phyloP scores from a whole-genome alignment of 2,888 invertebrate species.

The Mongoloraphidia duomilia region DNA sequence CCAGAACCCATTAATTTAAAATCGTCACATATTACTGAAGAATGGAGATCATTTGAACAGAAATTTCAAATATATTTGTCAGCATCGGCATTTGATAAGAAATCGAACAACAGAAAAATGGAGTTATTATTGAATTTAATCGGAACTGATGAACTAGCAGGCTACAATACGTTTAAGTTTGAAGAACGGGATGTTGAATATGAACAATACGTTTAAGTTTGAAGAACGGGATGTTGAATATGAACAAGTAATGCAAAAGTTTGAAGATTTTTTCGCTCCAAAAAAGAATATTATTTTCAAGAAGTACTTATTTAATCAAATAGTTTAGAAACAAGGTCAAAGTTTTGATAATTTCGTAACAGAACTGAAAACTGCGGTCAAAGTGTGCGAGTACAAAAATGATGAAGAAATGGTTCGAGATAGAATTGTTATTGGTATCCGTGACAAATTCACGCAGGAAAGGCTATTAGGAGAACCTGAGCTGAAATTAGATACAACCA shows the following conservation, averaged over 20 bases:
- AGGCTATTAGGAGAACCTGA: conserved; percentile 13
- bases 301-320: conserved; percentile 15
- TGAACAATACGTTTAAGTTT: no score
- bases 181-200: no score
- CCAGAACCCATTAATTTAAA: no score
- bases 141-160: conserved; percentile 12
- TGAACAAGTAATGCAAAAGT: conserved; percentile 5
- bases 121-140: conserved; percentile 12
- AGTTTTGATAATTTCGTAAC: conserved; percentile 18
- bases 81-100: no score
- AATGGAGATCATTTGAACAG: no score
- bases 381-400: conserved; percentile 16
- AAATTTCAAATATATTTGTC: no score
- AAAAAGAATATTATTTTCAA: conserved; percentile 15
- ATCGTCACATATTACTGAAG: no score
- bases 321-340: conserved; percentile 17
- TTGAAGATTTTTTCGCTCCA: conserved; percentile 11
- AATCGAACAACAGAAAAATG: no score
- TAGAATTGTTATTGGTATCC: conserved; percentile 16
- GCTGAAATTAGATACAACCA: conserved; percentile 12
- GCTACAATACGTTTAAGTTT: conserved; percentile 10
- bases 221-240: no score
- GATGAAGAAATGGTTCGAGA: conserved; percentile 17
- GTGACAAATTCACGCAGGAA: conserved; percentile 14
- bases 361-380: conserved; percentile 16